A percentile compares a stretch with the other conserved stretches of the same genome.
phyloP scores from a whole-genome alignment of 2,797 vertebrate genomes.

The Echiichthys vipera region DNA sequence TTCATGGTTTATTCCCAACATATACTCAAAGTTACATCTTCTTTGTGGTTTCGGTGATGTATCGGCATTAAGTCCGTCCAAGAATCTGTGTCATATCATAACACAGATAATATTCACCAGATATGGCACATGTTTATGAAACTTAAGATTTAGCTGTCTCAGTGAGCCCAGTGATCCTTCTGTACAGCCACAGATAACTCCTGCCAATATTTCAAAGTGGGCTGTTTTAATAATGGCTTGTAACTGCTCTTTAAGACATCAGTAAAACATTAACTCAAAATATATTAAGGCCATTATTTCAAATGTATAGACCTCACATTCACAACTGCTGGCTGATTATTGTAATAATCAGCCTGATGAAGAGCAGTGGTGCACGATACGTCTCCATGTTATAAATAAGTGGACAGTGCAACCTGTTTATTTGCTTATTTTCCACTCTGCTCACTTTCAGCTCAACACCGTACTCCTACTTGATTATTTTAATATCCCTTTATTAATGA shows the following conservation, averaged over 20 bases:
- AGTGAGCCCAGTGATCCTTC: background rate
- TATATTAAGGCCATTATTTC: background rate
- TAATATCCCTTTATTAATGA: too few species aligned
- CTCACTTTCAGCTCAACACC: too few species aligned
- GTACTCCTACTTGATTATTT: too few species aligned
- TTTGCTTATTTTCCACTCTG: too few species aligned
- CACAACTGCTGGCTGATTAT: background rate
- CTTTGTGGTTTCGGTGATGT: background rate
- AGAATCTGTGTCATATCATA: background rate
- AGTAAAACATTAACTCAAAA: background rate
- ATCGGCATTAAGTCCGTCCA: background rate
- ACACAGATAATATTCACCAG: background rate
- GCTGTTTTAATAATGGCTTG: background rate
- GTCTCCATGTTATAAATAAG: too few species aligned
- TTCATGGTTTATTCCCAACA: background rate
- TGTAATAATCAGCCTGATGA: too few species aligned
- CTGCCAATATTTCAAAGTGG: background rate
- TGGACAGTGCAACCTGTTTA: too few species aligned
- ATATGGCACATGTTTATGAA: background rate
- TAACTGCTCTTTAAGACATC: background rate
- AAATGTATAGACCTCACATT: background rate
- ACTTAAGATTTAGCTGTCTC: background rate
- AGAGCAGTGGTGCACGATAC: too few species aligned
- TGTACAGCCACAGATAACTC: background rate
- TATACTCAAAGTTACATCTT: background rate